Evolutionary conservation across 2,113 vertebrate genomes (phyloP), one percentile per base, ranked within the genome.

Genomic region (Lasiurus borealis): DNA sequence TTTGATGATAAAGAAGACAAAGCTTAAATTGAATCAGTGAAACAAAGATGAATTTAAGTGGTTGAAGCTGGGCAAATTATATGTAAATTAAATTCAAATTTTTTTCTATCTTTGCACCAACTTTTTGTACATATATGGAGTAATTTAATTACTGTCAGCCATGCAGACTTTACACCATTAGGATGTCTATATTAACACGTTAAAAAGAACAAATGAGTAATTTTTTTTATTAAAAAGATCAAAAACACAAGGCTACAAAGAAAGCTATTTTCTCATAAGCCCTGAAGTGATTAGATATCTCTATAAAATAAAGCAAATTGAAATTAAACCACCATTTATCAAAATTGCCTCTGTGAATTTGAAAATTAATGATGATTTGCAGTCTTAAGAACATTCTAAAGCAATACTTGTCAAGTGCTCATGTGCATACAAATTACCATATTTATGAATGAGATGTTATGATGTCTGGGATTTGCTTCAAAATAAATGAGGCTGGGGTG

Each of bases 251-350:
- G 88, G 21, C 11, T 73, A 71, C 64, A 96, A 95, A 85, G 71
- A 76, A 92, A 77, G 44, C 16, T 77, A 7, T 90, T 90, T 91
- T 75, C n/a, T 92, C 10, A 40, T n/a, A 71, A 81, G 29, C 12
- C 36, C 29, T 81, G 15, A 92, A 77, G 29, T 94, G 44, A 76
- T 92, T 94, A 93, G 62, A 84, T 77, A 88, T 94, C 40, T 23
- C 52, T 82, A 29, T 81, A 96, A 95, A 75, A 89, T 73, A 86
- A 85, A 92, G 6, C 54, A 73, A 95, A 90, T 34, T 96, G 40
- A 90, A 92, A 92, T 85, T 81, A 90, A 92, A 68, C 4, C 8
- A 62, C 89, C 23, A 76, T 88, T 97, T 90, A 68, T 94, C 52
- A 62, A 93, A 92, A 92, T 50, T 90, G 25, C 48, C 71, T 75